A percentile compares a stretch with the other conserved stretches of the same genome.
These are phyloP conservation scores for Eulemur mongoz DNA, from an alignment of 2,797 vertebrate species.

Conservation along the genomic window DNA sequence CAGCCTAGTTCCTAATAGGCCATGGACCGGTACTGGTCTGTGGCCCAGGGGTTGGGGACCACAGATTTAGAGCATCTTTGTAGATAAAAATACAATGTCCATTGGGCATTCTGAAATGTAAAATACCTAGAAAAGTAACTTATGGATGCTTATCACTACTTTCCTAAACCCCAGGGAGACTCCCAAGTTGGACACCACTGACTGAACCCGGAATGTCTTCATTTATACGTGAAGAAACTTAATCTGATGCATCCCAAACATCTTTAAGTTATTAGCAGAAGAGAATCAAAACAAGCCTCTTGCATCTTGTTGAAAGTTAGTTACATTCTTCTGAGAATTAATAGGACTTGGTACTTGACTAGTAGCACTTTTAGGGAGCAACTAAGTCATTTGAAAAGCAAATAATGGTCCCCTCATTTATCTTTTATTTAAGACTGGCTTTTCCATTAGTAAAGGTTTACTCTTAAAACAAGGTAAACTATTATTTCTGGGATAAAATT, in stretches of 20 bases:
- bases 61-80: background rate
- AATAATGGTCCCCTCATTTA: slow-evolving; percentile 47
- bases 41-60: no score
- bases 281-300: background rate
- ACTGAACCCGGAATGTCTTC: background rate
- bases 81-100: background rate
- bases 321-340: background rate
- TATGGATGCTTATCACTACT: background rate
- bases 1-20: no score
- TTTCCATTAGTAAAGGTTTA: slow-evolving; percentile 26
- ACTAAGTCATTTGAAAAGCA: slow-evolving; percentile 25
- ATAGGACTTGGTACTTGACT: background rate
- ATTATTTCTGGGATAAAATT: slow-evolving; percentile 34
- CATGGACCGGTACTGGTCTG: no score
- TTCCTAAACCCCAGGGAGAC: background rate
- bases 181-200: background rate
- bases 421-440: slow-evolving; percentile 28
- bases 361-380: background rate
- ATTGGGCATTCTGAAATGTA: background rate
- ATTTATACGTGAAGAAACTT: background rate
- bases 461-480: slow-evolving; percentile 22
- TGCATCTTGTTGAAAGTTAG: background rate
- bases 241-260: background rate
- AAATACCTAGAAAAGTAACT: background rate
- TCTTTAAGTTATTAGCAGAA: background rate